Evolutionary conservation across 2,888 invertebrate genomes (phyloP), one percentile per base, ranked within the genome.

Genomic region (Brachypalpus laphriformis): DNA sequence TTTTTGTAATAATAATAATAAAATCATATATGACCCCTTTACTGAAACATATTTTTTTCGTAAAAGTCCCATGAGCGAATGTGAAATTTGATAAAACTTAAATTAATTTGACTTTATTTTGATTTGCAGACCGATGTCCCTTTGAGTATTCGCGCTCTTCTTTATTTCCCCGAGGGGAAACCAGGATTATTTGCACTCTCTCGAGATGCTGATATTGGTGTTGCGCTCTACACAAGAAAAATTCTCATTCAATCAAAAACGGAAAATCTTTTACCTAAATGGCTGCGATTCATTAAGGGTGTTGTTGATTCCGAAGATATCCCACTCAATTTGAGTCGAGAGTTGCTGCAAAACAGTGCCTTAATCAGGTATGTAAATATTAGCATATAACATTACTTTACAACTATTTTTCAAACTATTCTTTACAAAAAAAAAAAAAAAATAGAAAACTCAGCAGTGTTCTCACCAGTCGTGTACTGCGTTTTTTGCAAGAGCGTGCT

Each of bases 251-350:
- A 98, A 92, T 96, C 95, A 89, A 96, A 96, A 90, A 96, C 98
- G 0, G 97, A 97, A 78, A 96, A 97, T 89, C 94, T 99, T 87
- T 92, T 99, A 85, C 98, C 98, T 0, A 97, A 98, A 90, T 99
- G 98, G 98, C 93, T 99, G 88, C 93, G 99, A 88, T 99, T 99
- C 92, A 93, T 99, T 2, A 98, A 98, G 94, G 99, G 98, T 90
- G 98, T 99, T 31, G 98, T 99, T 14, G 99, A 99, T 93, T 98
- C 98, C 0, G 99, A 99, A 93, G 99, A 99, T 92, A 98, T 99
- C 93, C 99, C 99, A 47, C 93, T 99, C 72, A 99, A 99, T 94
- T 93, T 99, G 82, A 99, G 98, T 91, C 94, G 99, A 90, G 99
- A 99, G 92, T 92, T 99, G 80, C 93, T 99, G 59, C 99, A 99